Evolutionary conservation across 2,888 invertebrate genomes (phyloP).

Genomic region (Neoscelio sp.): DNA sequence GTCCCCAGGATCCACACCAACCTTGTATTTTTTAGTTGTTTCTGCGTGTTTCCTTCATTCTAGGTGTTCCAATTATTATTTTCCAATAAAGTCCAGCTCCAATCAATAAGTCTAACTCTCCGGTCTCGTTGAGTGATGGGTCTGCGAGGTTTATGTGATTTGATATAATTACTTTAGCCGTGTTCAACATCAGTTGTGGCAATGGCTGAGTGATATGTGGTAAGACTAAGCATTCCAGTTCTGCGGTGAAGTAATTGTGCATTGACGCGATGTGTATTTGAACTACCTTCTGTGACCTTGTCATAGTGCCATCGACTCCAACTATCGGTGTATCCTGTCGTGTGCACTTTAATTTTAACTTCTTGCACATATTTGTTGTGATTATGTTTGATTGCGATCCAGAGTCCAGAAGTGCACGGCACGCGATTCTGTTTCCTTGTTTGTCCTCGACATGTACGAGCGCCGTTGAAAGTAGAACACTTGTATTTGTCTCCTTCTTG

Average conservation of each 20-base stretch:
- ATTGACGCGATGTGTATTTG: neutral
- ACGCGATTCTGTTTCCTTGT: neutral
- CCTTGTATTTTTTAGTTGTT: neutral
- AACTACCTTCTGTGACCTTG: neutral
- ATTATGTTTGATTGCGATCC: constrained; percentile 4
- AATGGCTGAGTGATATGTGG: neutral
- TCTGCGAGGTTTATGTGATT: neutral
- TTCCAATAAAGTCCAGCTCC: constrained; percentile 14
- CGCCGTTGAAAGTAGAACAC: too few relatives aligned
- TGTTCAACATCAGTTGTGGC: neutral
- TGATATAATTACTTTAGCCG: neutral
- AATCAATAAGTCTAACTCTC: constrained; percentile 3
- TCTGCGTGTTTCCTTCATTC: neutral
- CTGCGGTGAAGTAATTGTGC: neutral
- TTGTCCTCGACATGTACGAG: too few relatives aligned
- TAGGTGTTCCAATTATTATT: neutral
- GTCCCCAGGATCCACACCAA: neutral
- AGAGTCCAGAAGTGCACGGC: constrained; percentile 20
- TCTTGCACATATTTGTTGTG: neutral
- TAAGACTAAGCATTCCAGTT: neutral
- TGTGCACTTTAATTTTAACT: neutral
- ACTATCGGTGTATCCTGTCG: neutral
- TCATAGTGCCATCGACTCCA: neutral
- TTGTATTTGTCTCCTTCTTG: neutral
- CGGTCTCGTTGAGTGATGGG: constrained; percentile 9